Conservation (phyloP, 2,113 vertebrate genomes). For the Corythornis vintsioides region DNA sequence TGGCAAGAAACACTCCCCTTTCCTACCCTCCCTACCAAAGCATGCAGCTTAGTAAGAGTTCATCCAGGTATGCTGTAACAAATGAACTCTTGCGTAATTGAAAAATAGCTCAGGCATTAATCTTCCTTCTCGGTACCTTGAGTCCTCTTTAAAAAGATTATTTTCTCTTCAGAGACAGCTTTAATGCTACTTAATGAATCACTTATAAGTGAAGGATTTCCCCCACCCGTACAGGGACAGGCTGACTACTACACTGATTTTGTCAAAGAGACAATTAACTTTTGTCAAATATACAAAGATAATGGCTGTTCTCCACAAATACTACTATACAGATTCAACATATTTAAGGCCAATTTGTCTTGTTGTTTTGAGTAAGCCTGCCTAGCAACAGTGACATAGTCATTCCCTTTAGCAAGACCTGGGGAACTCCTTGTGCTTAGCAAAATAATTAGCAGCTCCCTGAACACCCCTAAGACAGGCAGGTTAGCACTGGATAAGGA, state of each 20-base stretch:
- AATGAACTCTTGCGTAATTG: slow-evolving; percentile 46
- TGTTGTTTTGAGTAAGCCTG: not conserved
- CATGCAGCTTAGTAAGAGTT: not conserved
- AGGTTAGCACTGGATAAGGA: not conserved
- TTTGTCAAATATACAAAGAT: slow-evolving; percentile 46
- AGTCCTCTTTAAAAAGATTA: slow-evolving; percentile 66
- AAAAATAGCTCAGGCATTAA: slow-evolving; percentile 61
- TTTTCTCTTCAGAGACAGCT: slow-evolving; percentile 66
- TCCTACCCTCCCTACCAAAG: not conserved
- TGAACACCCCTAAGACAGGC: not conserved
- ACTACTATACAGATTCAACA: not conserved
- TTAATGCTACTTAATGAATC: slow-evolving; percentile 69
- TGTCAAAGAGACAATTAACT: slow-evolving; percentile 44
- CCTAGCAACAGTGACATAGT: not conserved
- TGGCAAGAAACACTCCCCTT: not conserved
- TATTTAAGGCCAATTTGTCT: slow-evolving; percentile 12
- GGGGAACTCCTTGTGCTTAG: not conserved
- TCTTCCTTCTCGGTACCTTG: slow-evolving; percentile 25
- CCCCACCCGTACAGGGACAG: not conserved
- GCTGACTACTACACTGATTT: slow-evolving; percentile 27
- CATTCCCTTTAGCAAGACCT: not conserved
- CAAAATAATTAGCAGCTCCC: not conserved
- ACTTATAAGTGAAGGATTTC: slow-evolving; percentile 35
- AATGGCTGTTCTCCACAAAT: slow-evolving; percentile 28
- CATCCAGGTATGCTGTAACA: slow-evolving; percentile 19